Evolutionary conservation across 2,113 vertebrate species (phyloP), one percentile per base, ranked within the genome.

Genomic region (Odontesthes bonariensis): DNA sequence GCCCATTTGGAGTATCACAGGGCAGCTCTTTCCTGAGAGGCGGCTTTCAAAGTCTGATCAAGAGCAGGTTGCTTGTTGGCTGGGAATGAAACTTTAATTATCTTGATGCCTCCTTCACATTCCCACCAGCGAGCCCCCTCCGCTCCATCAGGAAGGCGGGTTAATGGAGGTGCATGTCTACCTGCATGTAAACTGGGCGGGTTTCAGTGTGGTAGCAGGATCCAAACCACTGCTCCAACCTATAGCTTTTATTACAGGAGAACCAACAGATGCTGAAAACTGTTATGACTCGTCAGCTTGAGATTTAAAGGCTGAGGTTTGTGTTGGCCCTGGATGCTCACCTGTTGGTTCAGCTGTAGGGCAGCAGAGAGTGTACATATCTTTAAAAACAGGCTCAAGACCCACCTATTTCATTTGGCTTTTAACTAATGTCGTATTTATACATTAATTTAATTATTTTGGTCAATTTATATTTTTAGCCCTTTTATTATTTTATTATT

Each of bases 1-100:
- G 71, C 67, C 80, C 79, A 87, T 88, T 89, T 84, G 70, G 62
- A 72, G 47, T 3, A 73, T 86, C 79, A 74, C 60, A 78, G 64
- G 3, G 61, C 42, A 40, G 49, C 59, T 40, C 64, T 52, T 35
- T 56, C 14, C 77, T 64, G 55, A 63, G 35, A 69, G 53, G 31
- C n/a, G 32, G 80, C 62, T 79, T 75, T 84, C 60, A 84, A 35
- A 75, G 73, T 61, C 71, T 75, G 58, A 53, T 81, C 32, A n/a
- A 75, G 65, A 85, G 70, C 73, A 81, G 72, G 77, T 56, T 77
- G 83, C 79, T 87, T 76, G 55, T 80, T 85, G 68, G 69, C 74
- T 65, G 66, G 60, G 74, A 87, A 87, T 90, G 75, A 86, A 92
- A 91, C 83, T 90, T 91, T 88, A 91, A 92, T 90, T 90, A 91